Conservation (phyloP, 1,140 invertebrate genomes). For the Diprion similis region DNA sequence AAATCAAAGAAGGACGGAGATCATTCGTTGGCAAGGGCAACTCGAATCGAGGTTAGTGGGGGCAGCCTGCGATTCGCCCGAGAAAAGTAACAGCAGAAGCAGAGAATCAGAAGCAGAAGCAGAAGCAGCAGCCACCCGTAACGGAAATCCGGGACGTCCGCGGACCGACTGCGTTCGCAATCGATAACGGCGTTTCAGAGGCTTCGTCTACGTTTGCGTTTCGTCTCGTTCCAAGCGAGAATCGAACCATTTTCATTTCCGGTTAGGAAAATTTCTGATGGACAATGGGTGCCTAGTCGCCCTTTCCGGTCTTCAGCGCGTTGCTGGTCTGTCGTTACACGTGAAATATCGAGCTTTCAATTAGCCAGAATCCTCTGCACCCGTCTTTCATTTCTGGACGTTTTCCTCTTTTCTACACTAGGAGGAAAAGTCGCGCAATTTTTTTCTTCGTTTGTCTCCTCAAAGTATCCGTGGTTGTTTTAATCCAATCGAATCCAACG, state of each 20-base stretch:
- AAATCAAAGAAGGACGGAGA: no score
- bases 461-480: no score
- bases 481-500: no score
- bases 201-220: slow-evolving; percentile 2
- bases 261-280: not conserved
- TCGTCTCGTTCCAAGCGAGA: not conserved
- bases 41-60: slow-evolving; percentile 4
- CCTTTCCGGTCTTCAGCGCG: not conserved
- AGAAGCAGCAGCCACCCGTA: not conserved
- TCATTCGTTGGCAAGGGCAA: not conserved
- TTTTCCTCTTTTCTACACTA: no score
- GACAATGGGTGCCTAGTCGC: not conserved
- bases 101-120: no score
- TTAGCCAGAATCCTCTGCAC: no score
- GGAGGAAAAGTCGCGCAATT: no score
- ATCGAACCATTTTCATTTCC: not conserved
- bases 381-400: no score
- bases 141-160: slow-evolving; percentile 3
- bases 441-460: no score
- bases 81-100: not conserved
- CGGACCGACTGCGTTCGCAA: not conserved
- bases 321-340: no score
- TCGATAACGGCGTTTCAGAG: not conserved
- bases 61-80: not conserved
- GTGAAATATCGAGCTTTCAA: no score